phyloP scores from a whole-genome alignment of 2,888 invertebrate species.

The Himalopsyche kuldschensis region DNA sequence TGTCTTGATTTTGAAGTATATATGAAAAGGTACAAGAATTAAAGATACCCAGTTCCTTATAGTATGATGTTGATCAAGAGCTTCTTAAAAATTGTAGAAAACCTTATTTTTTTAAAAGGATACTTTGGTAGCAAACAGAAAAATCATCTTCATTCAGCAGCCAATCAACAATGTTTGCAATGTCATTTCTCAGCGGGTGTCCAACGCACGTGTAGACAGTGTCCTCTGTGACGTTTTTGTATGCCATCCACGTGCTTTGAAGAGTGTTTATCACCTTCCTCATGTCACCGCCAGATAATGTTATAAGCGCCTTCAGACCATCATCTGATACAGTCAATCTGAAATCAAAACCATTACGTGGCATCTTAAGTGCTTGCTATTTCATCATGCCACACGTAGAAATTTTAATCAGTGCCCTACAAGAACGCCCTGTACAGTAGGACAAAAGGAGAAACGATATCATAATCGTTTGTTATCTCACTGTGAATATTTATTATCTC shows the following conservation, averaged over 20 bases:
- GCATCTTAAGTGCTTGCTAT: no score
- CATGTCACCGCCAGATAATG: conserved; percentile 96
- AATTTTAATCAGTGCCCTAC: no score
- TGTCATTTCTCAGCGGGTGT: conserved; percentile 88
- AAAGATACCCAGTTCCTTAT: no score
- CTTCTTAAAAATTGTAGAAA: no score
- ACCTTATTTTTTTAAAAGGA: conserved; percentile 56
- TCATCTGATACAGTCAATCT: conserved; percentile 84
- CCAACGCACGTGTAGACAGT: conserved; percentile 95
- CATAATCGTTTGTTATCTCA: no score
- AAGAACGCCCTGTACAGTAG: no score
- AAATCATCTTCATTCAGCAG: conserved; percentile 80
- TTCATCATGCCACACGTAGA: no score
- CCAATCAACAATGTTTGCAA: conserved; percentile 86
- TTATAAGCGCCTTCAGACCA: conserved; percentile 86
- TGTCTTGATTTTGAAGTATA: no score
- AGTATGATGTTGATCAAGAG: no score
- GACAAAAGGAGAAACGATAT: no score
- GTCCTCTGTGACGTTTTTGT: conserved; percentile 83
- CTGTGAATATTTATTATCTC: no score
- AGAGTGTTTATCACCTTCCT: conserved; percentile 93
- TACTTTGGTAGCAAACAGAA: conserved; percentile 75
- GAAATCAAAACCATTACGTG: conserved; percentile 40
- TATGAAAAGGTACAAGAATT: no score
- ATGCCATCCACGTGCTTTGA: conserved; percentile 95